phyloP scores from a whole-genome alignment of 2,113 vertebrate species.

The Nycticebus coucang region DNA sequence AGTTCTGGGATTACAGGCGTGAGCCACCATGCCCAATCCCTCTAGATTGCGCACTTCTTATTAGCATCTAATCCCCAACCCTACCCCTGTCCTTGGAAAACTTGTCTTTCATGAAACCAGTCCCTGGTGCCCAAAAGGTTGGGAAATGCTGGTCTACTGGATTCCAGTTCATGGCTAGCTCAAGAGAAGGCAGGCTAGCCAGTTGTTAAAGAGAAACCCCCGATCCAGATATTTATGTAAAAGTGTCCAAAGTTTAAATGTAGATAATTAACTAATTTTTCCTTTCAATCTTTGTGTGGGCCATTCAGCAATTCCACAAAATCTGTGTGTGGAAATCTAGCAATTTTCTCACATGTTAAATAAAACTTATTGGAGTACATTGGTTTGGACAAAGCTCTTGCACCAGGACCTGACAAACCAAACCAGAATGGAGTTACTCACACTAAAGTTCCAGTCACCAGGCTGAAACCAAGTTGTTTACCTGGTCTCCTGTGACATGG shows the following conservation, averaged over 20 bases:
- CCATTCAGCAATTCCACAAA: neutral
- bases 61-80: too few relatives aligned
- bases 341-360: neutral
- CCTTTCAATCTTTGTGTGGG: neutral
- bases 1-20: too few relatives aligned
- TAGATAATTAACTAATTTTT: neutral
- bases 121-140: too few relatives aligned
- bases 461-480: neutral
- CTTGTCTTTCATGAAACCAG: too few relatives aligned
- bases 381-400: neutral
- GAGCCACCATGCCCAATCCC: too few relatives aligned
- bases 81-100: too few relatives aligned
- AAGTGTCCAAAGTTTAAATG: neutral
- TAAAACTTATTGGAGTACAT: neutral
- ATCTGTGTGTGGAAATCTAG: neutral
- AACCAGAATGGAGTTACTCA: neutral
- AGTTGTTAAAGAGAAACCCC: neutral
- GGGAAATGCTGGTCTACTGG: neutral
- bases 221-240: neutral
- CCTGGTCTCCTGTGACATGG: neutral
- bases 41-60: too few relatives aligned
- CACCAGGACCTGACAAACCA: neutral
- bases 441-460: neutral
- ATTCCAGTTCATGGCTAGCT: neutral
- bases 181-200: neutral